Evolutionary conservation across 2,888 invertebrate species (phyloP).

Genomic region (Urechis unicinctus): DNA sequence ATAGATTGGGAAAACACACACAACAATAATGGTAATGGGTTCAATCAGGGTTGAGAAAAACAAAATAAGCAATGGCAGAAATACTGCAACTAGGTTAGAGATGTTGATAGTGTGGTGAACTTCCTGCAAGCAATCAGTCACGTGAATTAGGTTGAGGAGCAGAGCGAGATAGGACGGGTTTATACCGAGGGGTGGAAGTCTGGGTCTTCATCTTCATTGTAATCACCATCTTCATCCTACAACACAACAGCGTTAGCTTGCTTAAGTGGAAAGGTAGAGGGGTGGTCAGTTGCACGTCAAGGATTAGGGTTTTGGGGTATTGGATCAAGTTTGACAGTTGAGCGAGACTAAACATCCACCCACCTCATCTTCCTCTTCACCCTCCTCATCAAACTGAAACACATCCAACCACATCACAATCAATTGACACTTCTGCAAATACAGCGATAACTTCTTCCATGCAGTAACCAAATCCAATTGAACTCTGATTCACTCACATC

Average conservation of each 20-base stretch:
- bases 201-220: slow-evolving; percentile 3
- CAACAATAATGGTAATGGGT: no score
- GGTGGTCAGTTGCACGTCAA: no score
- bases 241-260: no score
- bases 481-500: no score
- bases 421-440: neutral
- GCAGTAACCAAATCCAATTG: no score
- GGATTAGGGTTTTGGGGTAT: no score
- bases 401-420: neutral
- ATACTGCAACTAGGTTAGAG: neutral
- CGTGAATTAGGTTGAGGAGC: neutral
- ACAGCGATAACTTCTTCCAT: no score
- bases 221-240: slow-evolving; percentile 1
- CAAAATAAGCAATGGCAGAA: neutral
- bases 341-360: neutral
- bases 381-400: neutral
- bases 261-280: no score
- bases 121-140: neutral
- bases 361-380: neutral
- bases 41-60: no score
- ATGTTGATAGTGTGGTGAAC: neutral
- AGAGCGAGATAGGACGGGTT: neutral
- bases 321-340: no score
- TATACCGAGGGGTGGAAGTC: slow-evolving; percentile 1
- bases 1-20: no score